Evolutionary conservation across 2,797 vertebrate species (phyloP), one percentile per base, ranked within the genome.

Genomic region (Antennarius maculatus): DNA sequence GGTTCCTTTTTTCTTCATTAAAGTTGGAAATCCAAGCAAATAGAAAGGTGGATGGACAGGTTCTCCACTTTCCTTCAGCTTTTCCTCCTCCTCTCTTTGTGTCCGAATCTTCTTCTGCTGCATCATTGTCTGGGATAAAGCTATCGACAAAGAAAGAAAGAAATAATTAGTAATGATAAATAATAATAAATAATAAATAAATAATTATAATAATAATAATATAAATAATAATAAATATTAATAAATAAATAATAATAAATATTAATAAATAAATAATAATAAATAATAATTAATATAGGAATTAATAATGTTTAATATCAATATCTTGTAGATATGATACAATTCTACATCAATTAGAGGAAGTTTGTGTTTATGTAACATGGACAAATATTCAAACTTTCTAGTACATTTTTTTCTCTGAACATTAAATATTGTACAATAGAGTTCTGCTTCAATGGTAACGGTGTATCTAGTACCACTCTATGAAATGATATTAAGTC

Each of bases 1-100:
- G 62, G 47, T 46, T 80, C 73, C 71, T 76, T 83, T 84, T 80
- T 81, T 80, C 84, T 89, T 86, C 81, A 87, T 89, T 90, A 83
- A 85, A 84, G 67, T 80, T 76, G 64, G 76, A 88, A 80, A 66
- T 15, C 8, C 48, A 46, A 70, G 62, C 79, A 78, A 76, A 83
- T 62, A 81, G 81, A 74, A 71, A 77, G 76, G 62, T n/a, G n/a
- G 69, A 71, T 62, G 69, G 72, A 7, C 53, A 42, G 3, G 61
- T 62, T 62, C 47, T 43, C 57, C 45, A 2, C 18, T 51, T 49
- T 14, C 6, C 57, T 41, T 6, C 39, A 28, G 34, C 60, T 34
- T 52, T 55, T 48, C 45, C 56, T 50, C 59, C 54, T 61, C 34
- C 45, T 58, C 63, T 41, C 37, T 7, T 48, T 41, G 15, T 66